Evolutionary conservation across 2,888 invertebrate species (phyloP), one percentile per base, ranked within the genome.

Genomic region (Phytoseiulus persimilis): DNA sequence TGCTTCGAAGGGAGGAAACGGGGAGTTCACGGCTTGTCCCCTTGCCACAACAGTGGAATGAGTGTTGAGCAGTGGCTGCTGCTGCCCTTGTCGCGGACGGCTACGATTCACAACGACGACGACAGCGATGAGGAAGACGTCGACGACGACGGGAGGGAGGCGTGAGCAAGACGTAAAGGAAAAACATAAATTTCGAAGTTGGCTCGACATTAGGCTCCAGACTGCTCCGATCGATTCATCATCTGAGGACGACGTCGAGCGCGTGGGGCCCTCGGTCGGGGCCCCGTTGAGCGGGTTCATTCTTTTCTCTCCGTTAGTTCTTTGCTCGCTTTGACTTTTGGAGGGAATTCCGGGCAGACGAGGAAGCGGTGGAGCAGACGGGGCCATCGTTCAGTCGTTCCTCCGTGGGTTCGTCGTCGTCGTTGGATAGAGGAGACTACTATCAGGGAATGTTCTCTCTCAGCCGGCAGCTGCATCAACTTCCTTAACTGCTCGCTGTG

Each of bases 151-250:
- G 65, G 28, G 65, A 65, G 65, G 18, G 65, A 65, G 65, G 65
- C 65, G 65, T 65, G 65, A 65, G 65, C 65, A 65, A 65, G 65
- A 65, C 65, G 65, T 65, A 65, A 65, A 65, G 65, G 65, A 65
- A 65, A 65, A 65, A 65, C 65, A 65, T 65, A 65, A 65, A 65
- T 65, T 65, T 65, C 18, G 65, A 65, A 65, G 65, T 65, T 65
- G 65, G 65, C 65, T 65, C 65, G 65, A 65, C 65, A 65, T 65
- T 65, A 65, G 65, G 65, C 65, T 6, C 65, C 65, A 65, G 23
- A 23, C 65, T 65, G 65, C 65, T 65, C 18, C 28, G 65, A 65
- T 65, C 65, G 65, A 65, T 65, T 65, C 65, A 65, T 65, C 65
- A 65, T 65, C 65, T 65, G 65, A 65, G 65, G 65, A 65, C 65